Base-by-base conservation (phyloP, 1,140 invertebrate species). In the Holotrichia oblita region DNA sequence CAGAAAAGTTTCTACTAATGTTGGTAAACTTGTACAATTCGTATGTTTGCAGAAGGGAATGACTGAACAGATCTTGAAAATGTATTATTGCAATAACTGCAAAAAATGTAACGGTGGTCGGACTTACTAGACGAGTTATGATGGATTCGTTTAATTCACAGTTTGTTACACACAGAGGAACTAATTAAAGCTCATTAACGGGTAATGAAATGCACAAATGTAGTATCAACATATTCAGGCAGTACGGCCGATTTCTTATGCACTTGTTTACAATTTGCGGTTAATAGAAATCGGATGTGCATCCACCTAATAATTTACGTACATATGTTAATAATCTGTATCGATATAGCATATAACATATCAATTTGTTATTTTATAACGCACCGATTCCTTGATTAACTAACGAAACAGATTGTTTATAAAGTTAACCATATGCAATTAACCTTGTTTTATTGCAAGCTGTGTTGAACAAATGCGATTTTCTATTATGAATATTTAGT, bases 151-250 rank as follows among this genome's bases (percentile, higher is more conserved):
- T 27, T 27, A 69, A 69, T 69, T 69, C 61, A 69, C 61, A 69
- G 61, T 69, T 69, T 69, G 61, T 34, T 69, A 69, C 61, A 69
- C 61, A 69, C 20, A 22, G 61, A 69, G 61, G 61, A 69, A 69
- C 61, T 69, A 69, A 69, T 69, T 69, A n/a, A 34, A 9, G 20
- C 61, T 69, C 27, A 69, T 27, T 69, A 27, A 14, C 8, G 24
- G 17, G 61, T 20, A 7, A 22, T 14, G 48, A 55, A 55, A 55
- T 55, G 48, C 48, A 55, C 6, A 55, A 55, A 55, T 55, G 48
- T 17, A 34, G 27, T 34, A n/a, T 17, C 48, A 17, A 55, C 48
- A 55, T 55, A 55, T 55, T 17, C 48, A 55, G n/a, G n/a, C 3
- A 17, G 14, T 17, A 17, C 17, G 48, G 48, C 48, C 48, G 48